phyloP scores from a whole-genome alignment of 2,113 vertebrate species.

The Prunella himalayana region DNA sequence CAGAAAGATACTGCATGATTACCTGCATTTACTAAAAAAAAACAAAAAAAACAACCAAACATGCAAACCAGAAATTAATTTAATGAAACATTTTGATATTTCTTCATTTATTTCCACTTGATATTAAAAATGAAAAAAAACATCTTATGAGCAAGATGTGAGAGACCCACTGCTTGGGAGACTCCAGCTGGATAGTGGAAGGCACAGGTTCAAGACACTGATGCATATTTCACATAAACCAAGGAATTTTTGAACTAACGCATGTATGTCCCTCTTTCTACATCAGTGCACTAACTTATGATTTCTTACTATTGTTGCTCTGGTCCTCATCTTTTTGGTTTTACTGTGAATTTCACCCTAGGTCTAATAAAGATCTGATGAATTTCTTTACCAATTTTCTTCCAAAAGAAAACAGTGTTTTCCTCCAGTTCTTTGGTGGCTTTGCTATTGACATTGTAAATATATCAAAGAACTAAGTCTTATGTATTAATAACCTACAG shows the following conservation, averaged over 20 bases:
- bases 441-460: neutral
- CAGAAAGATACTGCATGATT: neutral
- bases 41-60: neutral
- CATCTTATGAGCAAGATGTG: neutral
- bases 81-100: neutral
- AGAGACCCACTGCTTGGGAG: neutral
- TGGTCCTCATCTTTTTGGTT: neutral
- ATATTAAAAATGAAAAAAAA: neutral
- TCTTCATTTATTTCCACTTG: neutral
- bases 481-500: neutral
- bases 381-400: neutral
- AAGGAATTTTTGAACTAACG: neutral
- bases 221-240: neutral
- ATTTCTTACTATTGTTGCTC: neutral
- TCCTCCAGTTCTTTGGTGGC: neutral
- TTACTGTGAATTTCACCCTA: neutral
- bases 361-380: neutral
- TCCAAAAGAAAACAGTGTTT: neutral
- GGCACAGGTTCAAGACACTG: neutral
- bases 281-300: neutral
- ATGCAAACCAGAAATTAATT: neutral
- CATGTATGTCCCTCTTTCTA: neutral
- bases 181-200: neutral
- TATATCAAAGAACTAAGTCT: neutral
- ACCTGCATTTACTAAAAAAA: neutral